Evolutionary conservation across 1,140 invertebrate genomes (phyloP), one percentile per base, ranked within the genome.

Genomic region (Diorhabda elongata): DNA sequence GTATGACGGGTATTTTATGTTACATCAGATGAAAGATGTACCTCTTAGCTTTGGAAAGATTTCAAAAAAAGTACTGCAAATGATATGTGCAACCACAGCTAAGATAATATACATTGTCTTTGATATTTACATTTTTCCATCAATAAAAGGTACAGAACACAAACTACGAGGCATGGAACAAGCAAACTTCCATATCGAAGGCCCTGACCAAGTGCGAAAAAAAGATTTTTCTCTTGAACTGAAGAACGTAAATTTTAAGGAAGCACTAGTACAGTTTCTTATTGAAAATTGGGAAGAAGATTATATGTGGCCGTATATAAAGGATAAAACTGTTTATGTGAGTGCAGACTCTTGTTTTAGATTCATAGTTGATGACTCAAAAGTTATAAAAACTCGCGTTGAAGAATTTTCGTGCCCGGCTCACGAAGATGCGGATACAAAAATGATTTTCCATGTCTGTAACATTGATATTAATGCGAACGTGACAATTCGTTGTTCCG

Each of bases 371-470:
- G 26, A 9, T 9, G 69, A 71, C 61, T 57, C 60, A 7, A 71
- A 11, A 11, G 11, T 11, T 11, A 11, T 11, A 11, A 11, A 11
- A 68, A 67, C 67, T 79, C 42, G 44, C 65, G 42, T 65, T 58
- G 64, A 73, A 26, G 26, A 26, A 26, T 26, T 26, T 26, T 26
- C 26, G 26, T 26, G 26, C 26, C 26, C 1, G 26, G 26, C 63
- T 44, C 77, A 80, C 59, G 76, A 76, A 75, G 79, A 75, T 72
- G 74, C 5, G 75, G 26, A 26, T 26, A 26, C 26, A 26, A 26
- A 26, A 26, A 26, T 26, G 26, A 26, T 26, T 26, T 26, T 26
- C 26, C 1, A 26, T 26, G 26, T 26, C 26, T 26, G 26, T 26
- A 26, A 26, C 26, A 26, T 26, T 26, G 26, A 26, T 26, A 26